These are phyloP conservation scores for Noctua fimbriata DNA, from an alignment of 2,888 invertebrate genomes.

Conservation along the genomic window DNA sequence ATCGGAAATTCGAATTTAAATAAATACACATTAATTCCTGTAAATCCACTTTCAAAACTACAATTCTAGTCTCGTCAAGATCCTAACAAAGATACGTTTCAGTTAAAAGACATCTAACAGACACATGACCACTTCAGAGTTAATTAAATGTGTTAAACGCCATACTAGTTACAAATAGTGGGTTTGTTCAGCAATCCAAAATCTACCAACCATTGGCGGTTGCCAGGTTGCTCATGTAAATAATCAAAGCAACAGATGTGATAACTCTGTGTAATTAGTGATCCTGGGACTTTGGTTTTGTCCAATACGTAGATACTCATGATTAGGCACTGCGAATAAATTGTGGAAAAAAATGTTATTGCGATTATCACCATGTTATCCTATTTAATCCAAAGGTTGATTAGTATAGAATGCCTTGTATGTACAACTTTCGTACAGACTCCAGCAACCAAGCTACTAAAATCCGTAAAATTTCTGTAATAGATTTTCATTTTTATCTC, in stretches of 20 bases:
- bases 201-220: background rate
- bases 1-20: background rate
- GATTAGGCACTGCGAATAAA: background rate
- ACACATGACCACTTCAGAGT: background rate
- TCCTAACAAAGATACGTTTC: constrained; percentile 11
- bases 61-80: background rate
- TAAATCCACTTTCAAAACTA: background rate
- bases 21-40: background rate
- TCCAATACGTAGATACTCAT: background rate
- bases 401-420: too few relatives aligned
- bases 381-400: too few relatives aligned
- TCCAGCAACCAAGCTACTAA: too few relatives aligned
- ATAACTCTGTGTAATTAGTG: background rate
- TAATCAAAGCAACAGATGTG: constrained; percentile 2
- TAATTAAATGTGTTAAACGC: constrained; percentile 20
- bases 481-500: too few relatives aligned
- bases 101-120: constrained; percentile 2
- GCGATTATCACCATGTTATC: background rate
- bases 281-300: background rate
- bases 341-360: background rate
- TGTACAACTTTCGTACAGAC: too few relatives aligned
- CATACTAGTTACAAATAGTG: background rate
- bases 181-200: background rate
- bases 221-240: background rate
- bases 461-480: too few relatives aligned